phyloP scores from a whole-genome alignment of 2,113 vertebrate species.

The Ptilonorhynchus violaceus region DNA sequence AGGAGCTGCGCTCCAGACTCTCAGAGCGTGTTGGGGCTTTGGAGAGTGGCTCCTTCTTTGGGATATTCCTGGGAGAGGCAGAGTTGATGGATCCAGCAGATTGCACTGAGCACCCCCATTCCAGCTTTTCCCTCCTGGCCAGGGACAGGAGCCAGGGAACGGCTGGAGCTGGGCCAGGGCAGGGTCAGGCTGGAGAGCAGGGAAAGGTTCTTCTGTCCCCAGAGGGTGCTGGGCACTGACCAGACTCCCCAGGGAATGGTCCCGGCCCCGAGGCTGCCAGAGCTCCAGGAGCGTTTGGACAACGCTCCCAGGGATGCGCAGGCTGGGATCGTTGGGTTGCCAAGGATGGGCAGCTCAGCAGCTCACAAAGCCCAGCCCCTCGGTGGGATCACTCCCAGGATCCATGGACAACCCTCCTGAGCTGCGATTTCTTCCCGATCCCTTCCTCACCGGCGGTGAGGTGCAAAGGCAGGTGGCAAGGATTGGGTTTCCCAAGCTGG shows the following conservation, averaged over 20 bases:
- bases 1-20: too few species aligned
- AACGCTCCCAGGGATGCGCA: neutral
- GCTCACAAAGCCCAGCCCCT: neutral
- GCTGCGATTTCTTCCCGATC: neutral
- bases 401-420: neutral
- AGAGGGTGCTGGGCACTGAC: neutral
- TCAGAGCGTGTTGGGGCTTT: too few species aligned
- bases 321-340: neutral
- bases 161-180: neutral
- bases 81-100: too few species aligned
- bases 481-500: neutral
- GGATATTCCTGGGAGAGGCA: too few species aligned
- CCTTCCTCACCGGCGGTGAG: neutral
- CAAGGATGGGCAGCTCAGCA: neutral
- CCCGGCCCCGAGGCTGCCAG: neutral
- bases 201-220: neutral
- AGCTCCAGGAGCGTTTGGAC: neutral
- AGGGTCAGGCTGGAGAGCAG: neutral
- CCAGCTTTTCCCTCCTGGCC: neutral
- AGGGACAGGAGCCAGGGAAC: neutral
- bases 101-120: neutral
- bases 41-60: too few species aligned
- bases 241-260: neutral
- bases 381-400: neutral
- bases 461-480: neutral